These are phyloP conservation scores for Drosophila imparisetae DNA, from an alignment of 2,888 invertebrate species.

Conservation along the genomic window DNA sequence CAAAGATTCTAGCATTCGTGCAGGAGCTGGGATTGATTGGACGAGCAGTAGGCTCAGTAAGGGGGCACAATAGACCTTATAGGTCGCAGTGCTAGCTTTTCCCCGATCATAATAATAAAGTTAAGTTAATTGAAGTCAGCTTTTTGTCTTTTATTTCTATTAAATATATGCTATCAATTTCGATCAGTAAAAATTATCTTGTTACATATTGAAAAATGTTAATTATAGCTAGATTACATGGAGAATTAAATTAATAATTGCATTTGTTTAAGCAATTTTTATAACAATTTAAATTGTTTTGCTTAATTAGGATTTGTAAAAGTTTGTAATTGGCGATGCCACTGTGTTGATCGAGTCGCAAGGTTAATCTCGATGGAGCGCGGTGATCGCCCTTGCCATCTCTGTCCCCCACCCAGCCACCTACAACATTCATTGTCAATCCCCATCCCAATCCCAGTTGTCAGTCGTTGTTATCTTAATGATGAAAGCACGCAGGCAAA, in stretches of 20 bases:
- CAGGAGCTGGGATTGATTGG: too few relatives aligned
- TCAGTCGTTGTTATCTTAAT: conserved; percentile 11
- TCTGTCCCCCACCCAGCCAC: conserved; percentile 1
- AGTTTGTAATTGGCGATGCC: conserved; percentile 8
- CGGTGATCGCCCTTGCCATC: conserved; percentile 18
- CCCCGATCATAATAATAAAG: too few relatives aligned
- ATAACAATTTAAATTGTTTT: background rate
- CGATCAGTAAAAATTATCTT: background rate
- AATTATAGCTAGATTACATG: background rate
- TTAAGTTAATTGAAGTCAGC: background rate
- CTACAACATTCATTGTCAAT: conserved; percentile 19
- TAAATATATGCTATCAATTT: background rate
- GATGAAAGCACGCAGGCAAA: conserved; percentile 35
- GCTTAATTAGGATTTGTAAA: background rate
- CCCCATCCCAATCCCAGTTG: background rate
- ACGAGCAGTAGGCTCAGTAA: too few relatives aligned
- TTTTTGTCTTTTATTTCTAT: too few relatives aligned
- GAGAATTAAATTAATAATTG: background rate
- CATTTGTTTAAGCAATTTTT: background rate
- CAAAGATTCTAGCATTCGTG: too few relatives aligned
- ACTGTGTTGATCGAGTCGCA: conserved; percentile 2
- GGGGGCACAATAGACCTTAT: too few relatives aligned
- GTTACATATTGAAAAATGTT: background rate
- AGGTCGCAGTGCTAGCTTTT: too few relatives aligned
- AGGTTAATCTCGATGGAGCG: conserved; percentile 14